These are phyloP conservation scores for Anastrepha obliqua DNA, from an alignment of 1,140 invertebrate species.

Conservation along the genomic window DNA sequence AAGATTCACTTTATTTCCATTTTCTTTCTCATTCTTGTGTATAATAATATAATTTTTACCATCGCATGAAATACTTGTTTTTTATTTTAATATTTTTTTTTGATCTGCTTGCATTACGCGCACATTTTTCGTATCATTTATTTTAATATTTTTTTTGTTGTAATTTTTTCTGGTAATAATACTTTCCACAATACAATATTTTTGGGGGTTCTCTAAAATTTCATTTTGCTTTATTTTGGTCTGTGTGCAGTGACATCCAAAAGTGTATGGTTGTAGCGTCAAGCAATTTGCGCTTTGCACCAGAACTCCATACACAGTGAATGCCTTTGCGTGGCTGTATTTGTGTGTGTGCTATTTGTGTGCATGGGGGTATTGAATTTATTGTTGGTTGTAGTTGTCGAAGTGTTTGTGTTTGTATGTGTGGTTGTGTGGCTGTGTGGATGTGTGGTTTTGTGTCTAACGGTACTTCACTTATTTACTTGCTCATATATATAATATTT, in stretches of 20 bases:
- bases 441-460: constrained; percentile 17
- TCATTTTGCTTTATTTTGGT: not conserved
- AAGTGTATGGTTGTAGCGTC: not conserved
- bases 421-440: not conserved
- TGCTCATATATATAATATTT: constrained; percentile 45
- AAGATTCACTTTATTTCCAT: constrained; percentile 72
- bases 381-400: not conserved
- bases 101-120: constrained; percentile 51
- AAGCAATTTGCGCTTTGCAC: not conserved
- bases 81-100: constrained; percentile 56
- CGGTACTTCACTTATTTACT: constrained; percentile 48
- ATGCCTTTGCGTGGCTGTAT: not conserved
- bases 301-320: not conserved
- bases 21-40: constrained; percentile 68
- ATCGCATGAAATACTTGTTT: constrained; percentile 65
- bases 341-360: not conserved
- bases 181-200: constrained; percentile 52
- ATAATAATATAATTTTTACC: constrained; percentile 72
- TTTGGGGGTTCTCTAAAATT: constrained; percentile 55
- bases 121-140: constrained; percentile 48
- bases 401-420: constrained; percentile 1
- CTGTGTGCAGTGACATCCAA: not conserved
- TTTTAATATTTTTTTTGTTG: constrained; percentile 46
- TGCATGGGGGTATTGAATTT: not conserved
- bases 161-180: constrained; percentile 47